These are phyloP conservation scores for Calcarius lapponicus DNA, from an alignment of 2,797 vertebrate species.

Conservation along the genomic window DNA sequence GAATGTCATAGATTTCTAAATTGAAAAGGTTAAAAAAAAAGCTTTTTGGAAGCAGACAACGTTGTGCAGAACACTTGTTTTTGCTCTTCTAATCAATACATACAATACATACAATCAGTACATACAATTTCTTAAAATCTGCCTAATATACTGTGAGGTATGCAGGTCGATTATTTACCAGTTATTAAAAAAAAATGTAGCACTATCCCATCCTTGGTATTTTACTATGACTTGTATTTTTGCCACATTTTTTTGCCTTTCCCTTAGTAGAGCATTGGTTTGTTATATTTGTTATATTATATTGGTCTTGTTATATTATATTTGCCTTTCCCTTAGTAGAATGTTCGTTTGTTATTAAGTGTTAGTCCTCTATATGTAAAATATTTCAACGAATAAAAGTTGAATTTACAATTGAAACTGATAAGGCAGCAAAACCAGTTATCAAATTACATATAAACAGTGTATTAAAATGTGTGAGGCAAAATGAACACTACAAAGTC, in stretches of 20 bases:
- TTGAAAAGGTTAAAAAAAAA: background rate
- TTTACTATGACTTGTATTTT: background rate
- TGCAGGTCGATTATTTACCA: background rate
- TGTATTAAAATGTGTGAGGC: background rate
- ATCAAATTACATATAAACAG: background rate
- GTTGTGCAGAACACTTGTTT: background rate
- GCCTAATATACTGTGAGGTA: background rate
- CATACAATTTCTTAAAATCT: background rate
- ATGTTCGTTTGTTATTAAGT: background rate
- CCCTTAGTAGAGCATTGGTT: background rate
- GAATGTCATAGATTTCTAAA: background rate
- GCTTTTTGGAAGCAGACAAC: background rate
- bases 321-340: background rate
- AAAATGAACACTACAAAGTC: background rate
- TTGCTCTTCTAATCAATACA: background rate
- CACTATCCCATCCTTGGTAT: background rate
- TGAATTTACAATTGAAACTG: background rate
- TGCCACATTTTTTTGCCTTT: background rate
- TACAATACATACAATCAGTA: background rate
- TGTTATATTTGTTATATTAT: background rate
- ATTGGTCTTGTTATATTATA: too few relatives aligned
- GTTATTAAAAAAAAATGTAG: background rate
- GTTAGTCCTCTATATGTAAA: background rate
- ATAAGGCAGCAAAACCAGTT: background rate
- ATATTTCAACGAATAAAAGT: background rate